Evolutionary conservation across 2,888 invertebrate species (phyloP).

Genomic region (Conomelus anceps): DNA sequence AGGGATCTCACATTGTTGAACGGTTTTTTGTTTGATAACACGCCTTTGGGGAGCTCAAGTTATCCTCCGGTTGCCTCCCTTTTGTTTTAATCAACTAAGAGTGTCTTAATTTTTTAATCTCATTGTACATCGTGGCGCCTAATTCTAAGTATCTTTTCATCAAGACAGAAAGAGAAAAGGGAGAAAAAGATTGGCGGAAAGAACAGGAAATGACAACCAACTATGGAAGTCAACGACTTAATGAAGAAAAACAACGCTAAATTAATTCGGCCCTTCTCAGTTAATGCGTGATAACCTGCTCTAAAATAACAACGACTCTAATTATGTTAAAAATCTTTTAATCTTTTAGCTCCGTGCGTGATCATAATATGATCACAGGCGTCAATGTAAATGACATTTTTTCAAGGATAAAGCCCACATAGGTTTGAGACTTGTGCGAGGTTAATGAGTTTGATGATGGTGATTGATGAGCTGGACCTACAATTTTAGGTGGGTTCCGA

Average conservation of each 20-base stretch:
- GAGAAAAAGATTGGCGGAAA: neutral
- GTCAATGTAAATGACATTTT: too few species aligned
- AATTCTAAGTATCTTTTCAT: neutral
- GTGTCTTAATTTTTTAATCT: neutral
- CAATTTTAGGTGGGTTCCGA: too few species aligned
- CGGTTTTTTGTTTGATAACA: neutral
- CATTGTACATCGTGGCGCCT: neutral
- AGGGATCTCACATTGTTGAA: neutral
- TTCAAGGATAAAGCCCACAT: too few species aligned
- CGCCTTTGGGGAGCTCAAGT: neutral
- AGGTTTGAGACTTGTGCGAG: too few species aligned
- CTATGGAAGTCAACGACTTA: neutral
- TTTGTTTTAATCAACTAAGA: neutral
- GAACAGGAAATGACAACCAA: neutral
- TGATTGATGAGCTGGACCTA: too few species aligned
- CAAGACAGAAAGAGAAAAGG: neutral
- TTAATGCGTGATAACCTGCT: neutral
- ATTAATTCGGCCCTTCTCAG: neutral
- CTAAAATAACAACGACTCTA: neutral
- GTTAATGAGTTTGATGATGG: too few species aligned
- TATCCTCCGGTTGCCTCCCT: neutral
- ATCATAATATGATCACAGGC: too few species aligned
- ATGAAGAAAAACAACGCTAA: neutral
- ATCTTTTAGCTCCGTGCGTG: too few species aligned
- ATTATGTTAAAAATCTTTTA: neutral